Base-by-base conservation (phyloP, 2,888 invertebrate species). In the Maniola hyperantus region DNA sequence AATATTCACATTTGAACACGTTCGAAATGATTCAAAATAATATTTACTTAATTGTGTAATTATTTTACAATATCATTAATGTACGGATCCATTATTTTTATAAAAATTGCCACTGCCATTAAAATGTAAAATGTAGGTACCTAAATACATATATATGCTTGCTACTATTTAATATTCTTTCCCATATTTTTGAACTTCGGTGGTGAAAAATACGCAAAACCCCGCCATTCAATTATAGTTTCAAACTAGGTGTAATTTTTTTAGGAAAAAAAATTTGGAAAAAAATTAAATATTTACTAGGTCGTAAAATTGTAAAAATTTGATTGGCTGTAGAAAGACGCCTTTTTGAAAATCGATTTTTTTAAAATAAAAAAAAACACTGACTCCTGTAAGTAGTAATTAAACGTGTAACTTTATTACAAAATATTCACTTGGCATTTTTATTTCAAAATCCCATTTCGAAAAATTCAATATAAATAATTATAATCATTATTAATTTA, bases 401-500 rank as follows among this genome's bases (percentile, higher is more conserved):
- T 89, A 91, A 85, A 90, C 84, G 79, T 83, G 84, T 88, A 89
- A 88, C 87, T 90, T 90, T 90, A 90, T 83, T 88, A 88, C 80
- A 82, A 74, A 70, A 74, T 64, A 53, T 50, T 20, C 42, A 48
- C 26, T 11, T 7, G 34, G 34, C 61, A 71, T 75, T 84, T 83
- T 87, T 75, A 79, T 69, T 69, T 69, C 18, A 34, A 20, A 2
- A 4, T 8, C 5, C 18, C 13, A 20, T 20, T 33, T 33, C 26
- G n/a, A n/a, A n/a, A n/a, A n/a, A n/a, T n/a, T n/a, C n/a, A n/a
- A n/a, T n/a, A n/a, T n/a, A n/a, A n/a, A n/a, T n/a, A n/a, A n/a
- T n/a, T n/a, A n/a, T n/a, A n/a, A n/a, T n/a, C n/a, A n/a, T n/a
- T n/a, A n/a, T n/a, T n/a, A n/a, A n/a, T n/a, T n/a, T n/a, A n/a